Conservation (phyloP, 1,140 invertebrate genomes). For the Phortica variegata region DNA sequence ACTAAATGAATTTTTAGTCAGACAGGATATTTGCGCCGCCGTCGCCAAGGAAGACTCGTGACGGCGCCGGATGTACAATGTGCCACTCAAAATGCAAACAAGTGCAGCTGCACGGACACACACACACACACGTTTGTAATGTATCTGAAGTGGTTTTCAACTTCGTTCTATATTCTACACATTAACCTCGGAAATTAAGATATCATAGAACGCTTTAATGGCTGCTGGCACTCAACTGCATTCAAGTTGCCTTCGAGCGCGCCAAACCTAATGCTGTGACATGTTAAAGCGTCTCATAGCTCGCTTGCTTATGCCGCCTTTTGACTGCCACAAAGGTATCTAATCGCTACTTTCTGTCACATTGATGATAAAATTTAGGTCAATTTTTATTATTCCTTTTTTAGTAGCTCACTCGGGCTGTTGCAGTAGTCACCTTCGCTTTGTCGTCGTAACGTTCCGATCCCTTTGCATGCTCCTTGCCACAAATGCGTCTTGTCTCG, state of each 20-base stretch:
- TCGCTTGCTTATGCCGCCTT: too few species aligned
- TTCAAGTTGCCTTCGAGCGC: conserved; percentile 25
- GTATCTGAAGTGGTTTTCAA: too few species aligned
- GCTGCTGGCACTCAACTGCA: neutral
- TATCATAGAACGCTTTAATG: conserved; percentile 43
- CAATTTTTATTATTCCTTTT: conserved; percentile 37
- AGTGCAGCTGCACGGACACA: conserved; percentile 25
- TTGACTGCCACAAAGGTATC: conserved; percentile 42
- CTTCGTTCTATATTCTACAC: conserved; percentile 1
- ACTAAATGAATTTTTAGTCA: too few species aligned
- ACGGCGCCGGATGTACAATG: conserved; percentile 30
- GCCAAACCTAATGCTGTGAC: conserved; percentile 4
- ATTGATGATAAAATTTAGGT: conserved; percentile 55
- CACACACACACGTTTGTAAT: too few species aligned
- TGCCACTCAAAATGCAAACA: conserved; percentile 41
- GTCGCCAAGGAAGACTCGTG: conserved; percentile 28
- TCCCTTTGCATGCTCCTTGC: neutral
- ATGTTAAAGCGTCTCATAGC: too few species aligned
- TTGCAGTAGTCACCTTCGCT: conserved; percentile 27
- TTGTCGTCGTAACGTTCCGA: neutral
- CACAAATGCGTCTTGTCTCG: neutral
- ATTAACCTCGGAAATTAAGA: conserved; percentile 49
- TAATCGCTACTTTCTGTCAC: conserved; percentile 53
- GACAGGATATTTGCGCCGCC: conserved; percentile 37
- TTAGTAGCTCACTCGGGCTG: too few species aligned